A percentile compares a stretch with the other conserved stretches of the same genome.
These are phyloP conservation scores for Protonemura montana DNA, from an alignment of 2,888 invertebrate genomes.

Conservation along the genomic window DNA sequence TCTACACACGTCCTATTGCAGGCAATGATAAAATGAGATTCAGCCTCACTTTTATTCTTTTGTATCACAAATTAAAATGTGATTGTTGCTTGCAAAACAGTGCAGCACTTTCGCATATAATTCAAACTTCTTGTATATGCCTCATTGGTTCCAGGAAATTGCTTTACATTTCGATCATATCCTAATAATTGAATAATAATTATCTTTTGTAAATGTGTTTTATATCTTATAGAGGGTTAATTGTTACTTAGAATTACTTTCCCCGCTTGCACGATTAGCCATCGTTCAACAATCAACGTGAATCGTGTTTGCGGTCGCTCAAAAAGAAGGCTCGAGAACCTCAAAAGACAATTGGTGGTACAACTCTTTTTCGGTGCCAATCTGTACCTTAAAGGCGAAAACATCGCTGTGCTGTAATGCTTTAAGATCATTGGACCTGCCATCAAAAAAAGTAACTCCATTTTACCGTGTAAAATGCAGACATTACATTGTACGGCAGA, in stretches of 20 bases:
- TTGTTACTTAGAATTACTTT: neutral
- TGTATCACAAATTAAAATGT: neutral
- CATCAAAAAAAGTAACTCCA: neutral
- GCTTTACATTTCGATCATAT: neutral
- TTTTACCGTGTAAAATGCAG: neutral
- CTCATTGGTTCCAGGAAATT: neutral
- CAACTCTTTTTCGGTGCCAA: neutral
- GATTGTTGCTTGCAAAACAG: neutral
- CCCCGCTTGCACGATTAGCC: neutral
- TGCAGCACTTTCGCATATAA: neutral
- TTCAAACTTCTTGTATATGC: neutral
- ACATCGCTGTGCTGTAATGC: too few species aligned
- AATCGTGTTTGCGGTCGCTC: neutral
- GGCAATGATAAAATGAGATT: neutral
- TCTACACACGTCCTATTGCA: too few species aligned
- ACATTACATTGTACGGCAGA: too few species aligned
- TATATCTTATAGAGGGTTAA: neutral
- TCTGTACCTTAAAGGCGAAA: too few species aligned
- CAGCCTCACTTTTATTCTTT: neutral
- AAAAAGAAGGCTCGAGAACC: neutral
- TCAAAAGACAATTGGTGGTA: neutral
- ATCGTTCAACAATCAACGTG: neutral
- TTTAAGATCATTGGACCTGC: neutral
- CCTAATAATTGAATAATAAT: neutral
- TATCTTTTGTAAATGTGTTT: neutral